Conservation (phyloP, 2,888 invertebrate genomes). For the Thera britannica region DNA sequence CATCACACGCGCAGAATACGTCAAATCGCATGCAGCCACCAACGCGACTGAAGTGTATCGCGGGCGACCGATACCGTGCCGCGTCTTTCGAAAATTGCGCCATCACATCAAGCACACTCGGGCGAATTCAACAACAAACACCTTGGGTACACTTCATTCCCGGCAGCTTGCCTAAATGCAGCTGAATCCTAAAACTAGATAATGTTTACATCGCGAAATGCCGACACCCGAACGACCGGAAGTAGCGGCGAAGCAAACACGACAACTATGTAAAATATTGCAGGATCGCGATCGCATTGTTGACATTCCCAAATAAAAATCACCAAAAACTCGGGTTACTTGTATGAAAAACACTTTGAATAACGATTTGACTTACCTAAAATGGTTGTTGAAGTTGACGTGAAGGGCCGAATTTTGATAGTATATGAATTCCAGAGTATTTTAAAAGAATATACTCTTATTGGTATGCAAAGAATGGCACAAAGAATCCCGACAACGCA, state of each 20-base stretch:
- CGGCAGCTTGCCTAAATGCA: constrained; percentile 75
- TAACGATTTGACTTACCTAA: constrained; percentile 89
- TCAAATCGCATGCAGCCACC: constrained; percentile 84
- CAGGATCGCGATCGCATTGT: constrained; percentile 91
- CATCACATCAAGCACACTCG: constrained; percentile 83
- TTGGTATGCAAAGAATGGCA: constrained; percentile 98
- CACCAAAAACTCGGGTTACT: constrained; percentile 84
- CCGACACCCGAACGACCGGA: constrained; percentile 84
- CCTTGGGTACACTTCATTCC: constrained; percentile 83
- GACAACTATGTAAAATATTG: constrained; percentile 92
- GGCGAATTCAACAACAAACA: constrained; percentile 84
- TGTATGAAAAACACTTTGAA: constrained; percentile 86
- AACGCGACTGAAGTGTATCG: constrained; percentile 86
- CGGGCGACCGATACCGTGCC: constrained; percentile 84
- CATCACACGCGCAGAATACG: constrained; percentile 84
- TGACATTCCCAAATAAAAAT: constrained; percentile 89
- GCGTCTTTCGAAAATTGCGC: constrained; percentile 86
- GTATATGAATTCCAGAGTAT: constrained; percentile 87
- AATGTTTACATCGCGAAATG: constrained; percentile 85
- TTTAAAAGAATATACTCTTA: constrained; percentile 90
- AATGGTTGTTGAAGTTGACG: constrained; percentile 86
- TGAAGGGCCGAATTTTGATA: constrained; percentile 88
- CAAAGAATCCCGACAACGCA: constrained; percentile 99
- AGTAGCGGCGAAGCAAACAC: constrained; percentile 87
- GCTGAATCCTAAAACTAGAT: constrained; percentile 79